Conservation (phyloP, 2,888 invertebrate genomes). For the Beris chalybata region DNA sequence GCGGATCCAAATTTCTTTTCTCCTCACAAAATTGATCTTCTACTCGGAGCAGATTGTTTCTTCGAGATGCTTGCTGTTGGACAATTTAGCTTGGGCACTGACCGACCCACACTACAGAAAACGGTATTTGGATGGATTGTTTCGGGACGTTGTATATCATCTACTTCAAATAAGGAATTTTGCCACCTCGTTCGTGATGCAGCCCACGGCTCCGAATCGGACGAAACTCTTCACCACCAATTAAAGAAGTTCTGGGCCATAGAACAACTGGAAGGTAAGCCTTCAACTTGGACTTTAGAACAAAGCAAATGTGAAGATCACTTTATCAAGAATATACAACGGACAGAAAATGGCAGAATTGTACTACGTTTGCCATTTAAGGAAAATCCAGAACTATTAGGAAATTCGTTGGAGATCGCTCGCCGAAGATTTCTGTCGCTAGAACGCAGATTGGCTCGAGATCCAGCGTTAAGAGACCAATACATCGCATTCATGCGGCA, state of each 20-base stretch:
- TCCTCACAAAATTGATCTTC: too few species aligned
- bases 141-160: neutral
- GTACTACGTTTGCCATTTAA: slow-evolving; percentile 33
- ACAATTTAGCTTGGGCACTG: slow-evolving; percentile 13
- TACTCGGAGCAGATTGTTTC: too few species aligned
- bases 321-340: too few species aligned
- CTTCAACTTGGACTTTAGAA: too few species aligned
- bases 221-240: too few species aligned
- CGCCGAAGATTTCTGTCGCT: neutral
- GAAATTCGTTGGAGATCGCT: slow-evolving; percentile 22
- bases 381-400: slow-evolving; percentile 13
- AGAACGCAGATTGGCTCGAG: neutral
- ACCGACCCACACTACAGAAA: neutral
- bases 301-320: too few species aligned
- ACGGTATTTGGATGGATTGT: slow-evolving; percentile 15
- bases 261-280: too few species aligned
- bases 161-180: too few species aligned
- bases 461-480: neutral
- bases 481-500: slow-evolving; percentile 24
- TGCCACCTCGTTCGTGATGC: too few species aligned
- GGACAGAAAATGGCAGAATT: slow-evolving; percentile 1
- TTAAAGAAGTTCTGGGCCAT: too few species aligned
- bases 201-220: too few species aligned
- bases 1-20: too few species aligned
- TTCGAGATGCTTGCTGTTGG: neutral